These are phyloP conservation scores for Sebastolobus altivelis DNA, from an alignment of 2,797 vertebrate species.

Conservation along the genomic window DNA sequence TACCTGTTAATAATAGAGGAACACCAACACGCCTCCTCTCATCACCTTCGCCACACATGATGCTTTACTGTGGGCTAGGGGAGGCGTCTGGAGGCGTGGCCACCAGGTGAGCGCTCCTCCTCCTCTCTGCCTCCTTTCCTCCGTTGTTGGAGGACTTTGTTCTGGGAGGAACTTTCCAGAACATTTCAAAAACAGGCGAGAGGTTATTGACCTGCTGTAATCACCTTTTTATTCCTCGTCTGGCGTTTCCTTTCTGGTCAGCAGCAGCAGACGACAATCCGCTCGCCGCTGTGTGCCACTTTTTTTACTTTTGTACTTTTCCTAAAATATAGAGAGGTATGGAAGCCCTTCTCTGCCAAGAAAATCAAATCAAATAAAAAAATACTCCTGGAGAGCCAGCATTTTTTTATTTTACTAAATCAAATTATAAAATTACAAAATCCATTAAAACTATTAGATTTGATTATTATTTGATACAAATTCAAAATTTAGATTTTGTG, in stretches of 20 bases:
- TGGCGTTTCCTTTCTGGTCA: constrained; percentile 15
- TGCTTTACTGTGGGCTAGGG: constrained; percentile 27
- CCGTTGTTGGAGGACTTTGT: constrained; percentile 59
- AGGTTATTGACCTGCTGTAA: constrained; percentile 58
- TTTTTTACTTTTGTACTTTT: background rate
- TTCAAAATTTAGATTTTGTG: too few relatives aligned
- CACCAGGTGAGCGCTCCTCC: constrained; percentile 58
- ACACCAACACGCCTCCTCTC: constrained; percentile 40
- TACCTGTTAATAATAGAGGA: constrained; percentile 81
- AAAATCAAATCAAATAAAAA: too few relatives aligned
- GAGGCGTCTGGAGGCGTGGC: constrained; percentile 30
- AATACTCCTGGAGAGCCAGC: too few relatives aligned
- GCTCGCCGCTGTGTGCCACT: background rate
- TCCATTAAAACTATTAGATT: too few relatives aligned
- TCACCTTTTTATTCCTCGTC: constrained; percentile 39
- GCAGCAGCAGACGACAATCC: constrained; percentile 14
- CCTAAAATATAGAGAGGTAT: background rate
- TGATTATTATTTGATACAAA: too few relatives aligned
- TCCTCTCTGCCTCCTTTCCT: background rate
- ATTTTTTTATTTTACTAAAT: too few relatives aligned
- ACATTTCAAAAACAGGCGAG: constrained; percentile 2
- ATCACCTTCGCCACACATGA: constrained; percentile 47
- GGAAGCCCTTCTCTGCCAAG: background rate
- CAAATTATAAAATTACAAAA: too few relatives aligned
- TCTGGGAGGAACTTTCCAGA: constrained; percentile 58